phyloP scores from a whole-genome alignment of 1,140 invertebrate species.

The Scaptomyza graminum region DNA sequence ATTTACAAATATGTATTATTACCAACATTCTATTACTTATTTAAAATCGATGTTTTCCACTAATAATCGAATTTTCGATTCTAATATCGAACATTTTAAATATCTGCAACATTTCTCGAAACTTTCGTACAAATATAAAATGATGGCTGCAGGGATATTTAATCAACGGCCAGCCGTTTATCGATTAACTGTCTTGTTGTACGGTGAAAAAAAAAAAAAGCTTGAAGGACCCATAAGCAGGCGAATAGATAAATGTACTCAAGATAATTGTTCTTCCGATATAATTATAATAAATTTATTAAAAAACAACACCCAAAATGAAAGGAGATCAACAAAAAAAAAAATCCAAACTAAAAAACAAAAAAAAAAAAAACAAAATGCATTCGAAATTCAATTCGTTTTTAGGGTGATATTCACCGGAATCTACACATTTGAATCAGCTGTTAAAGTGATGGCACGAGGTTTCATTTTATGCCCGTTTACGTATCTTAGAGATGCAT shows the following conservation, averaged over 20 bases:
- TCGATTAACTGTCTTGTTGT: not conserved
- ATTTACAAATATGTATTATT: too few relatives aligned
- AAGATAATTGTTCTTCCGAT: slow-evolving; percentile 13
- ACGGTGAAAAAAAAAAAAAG: not conserved
- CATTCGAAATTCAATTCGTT: slow-evolving; percentile 84
- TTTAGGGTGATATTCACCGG: slow-evolving; percentile 99
- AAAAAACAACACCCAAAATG: not conserved
- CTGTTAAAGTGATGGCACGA: slow-evolving; percentile 99
- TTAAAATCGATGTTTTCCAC: not conserved
- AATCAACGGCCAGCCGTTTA: not conserved
- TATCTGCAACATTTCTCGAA: too few relatives aligned
- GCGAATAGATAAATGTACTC: slow-evolving; percentile 11
- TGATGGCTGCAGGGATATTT: slow-evolving; percentile 3
- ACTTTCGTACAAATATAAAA: not conserved
- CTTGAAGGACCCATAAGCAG: slow-evolving; percentile 37
- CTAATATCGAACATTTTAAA: too few relatives aligned
- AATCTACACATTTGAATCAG: slow-evolving; percentile 99
- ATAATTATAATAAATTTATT: slow-evolving; percentile 12
- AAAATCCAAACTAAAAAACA: too few relatives aligned
- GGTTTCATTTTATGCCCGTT: slow-evolving; percentile 99
- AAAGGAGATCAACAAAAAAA: slow-evolving; percentile 10
- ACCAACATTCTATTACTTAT: too few relatives aligned
- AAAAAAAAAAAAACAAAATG: slow-evolving; percentile 65
- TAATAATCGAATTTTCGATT: too few relatives aligned
- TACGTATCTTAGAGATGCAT: slow-evolving; percentile 99